Conservation (phyloP, 2,888 invertebrate genomes). For the Chloroclysta siterata region DNA sequence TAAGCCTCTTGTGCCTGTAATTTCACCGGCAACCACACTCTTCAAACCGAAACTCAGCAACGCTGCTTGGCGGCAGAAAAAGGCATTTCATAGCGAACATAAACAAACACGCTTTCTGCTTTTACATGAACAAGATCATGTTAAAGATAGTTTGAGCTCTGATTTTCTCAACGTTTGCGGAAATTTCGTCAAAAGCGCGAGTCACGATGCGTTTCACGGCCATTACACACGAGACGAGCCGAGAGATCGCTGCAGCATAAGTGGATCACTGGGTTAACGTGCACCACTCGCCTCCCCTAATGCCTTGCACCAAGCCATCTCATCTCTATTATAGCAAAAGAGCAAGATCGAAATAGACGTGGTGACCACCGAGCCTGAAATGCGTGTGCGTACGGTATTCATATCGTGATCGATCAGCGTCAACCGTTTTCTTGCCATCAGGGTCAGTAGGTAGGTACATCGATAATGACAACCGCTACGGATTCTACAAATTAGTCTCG, state of each 20-base stretch:
- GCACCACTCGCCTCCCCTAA: constrained; percentile 35
- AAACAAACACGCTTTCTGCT: constrained; percentile 33
- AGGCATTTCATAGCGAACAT: constrained; percentile 1
- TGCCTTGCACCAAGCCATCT: constrained; percentile 16
- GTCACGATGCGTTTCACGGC: constrained; percentile 48
- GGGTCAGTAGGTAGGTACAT: constrained; percentile 25
- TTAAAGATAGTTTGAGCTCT: constrained; percentile 29
- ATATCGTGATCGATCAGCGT: constrained; percentile 39
- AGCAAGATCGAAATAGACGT: constrained; percentile 19
- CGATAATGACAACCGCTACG: constrained; percentile 26
- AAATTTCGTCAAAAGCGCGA: constrained; percentile 51
- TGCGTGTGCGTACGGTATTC: constrained; percentile 36
- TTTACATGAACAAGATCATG: constrained; percentile 29
- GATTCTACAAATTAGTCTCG: constrained; percentile 18
- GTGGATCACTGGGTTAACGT: constrained; percentile 46
- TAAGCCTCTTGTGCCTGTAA: no score
- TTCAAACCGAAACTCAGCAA: no score
- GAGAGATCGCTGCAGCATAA: constrained; percentile 41
- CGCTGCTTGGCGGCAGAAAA: no score
- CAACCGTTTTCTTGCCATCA: constrained; percentile 39
- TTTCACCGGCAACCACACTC: no score
- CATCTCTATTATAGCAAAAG: constrained; percentile 8
- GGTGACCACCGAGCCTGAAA: constrained; percentile 21
- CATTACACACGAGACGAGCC: constrained; percentile 39
- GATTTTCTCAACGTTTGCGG: constrained; percentile 38